phyloP scores from a whole-genome alignment of 2,888 invertebrate species.

The Eristalis pertinax region DNA sequence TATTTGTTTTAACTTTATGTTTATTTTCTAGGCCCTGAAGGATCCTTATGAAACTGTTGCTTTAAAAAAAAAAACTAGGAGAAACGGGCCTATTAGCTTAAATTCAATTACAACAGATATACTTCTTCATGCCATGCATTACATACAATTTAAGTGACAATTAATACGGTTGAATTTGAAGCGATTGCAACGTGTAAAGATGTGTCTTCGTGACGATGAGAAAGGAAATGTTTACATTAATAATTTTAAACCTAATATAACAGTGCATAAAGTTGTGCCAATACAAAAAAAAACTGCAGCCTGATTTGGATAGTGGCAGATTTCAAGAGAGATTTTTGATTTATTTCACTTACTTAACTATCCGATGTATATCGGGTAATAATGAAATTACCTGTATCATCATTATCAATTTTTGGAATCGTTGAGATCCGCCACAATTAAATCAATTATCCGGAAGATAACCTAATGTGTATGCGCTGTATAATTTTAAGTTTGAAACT shows the following conservation, averaged over 20 bases:
- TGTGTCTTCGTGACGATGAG: background rate
- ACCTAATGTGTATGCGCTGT: constrained; percentile 43
- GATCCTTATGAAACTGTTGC: no score
- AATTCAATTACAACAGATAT: background rate
- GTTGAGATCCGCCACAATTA: constrained; percentile 57
- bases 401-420: constrained; percentile 3
- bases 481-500: background rate
- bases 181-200: background rate
- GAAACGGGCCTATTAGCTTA: no score
- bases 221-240: no score
- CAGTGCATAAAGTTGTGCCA: background rate
- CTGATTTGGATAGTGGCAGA: constrained; percentile 38
- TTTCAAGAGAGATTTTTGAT: constrained; percentile 23
- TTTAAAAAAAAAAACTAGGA: no score
- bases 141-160: background rate
- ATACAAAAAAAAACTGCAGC: background rate
- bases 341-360: background rate
- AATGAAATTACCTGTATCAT: constrained; percentile 38
- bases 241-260: background rate
- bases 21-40: no score
- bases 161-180: background rate
- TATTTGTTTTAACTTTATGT: background rate
- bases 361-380: constrained; percentile 48
- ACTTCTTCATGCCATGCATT: background rate
- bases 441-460: constrained; percentile 55